Percentiles rank a stretch among this genome's conserved stretches.
Evolutionary conservation across 2,797 vertebrate genomes (phyloP).

Genomic region (Artibeus jamaicensis): DNA sequence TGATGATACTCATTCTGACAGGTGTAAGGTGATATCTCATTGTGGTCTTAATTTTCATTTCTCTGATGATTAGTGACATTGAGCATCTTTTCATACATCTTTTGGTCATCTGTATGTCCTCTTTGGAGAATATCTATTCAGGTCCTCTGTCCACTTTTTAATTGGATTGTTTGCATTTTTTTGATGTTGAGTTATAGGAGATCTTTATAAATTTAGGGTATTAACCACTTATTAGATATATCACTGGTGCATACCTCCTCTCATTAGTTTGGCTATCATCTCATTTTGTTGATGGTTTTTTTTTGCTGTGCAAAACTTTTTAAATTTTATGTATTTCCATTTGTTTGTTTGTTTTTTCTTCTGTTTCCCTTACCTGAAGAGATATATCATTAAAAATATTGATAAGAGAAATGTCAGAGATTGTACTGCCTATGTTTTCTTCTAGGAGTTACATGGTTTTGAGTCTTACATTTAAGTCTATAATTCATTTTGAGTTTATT

Average conservation of each 20-base stretch:
- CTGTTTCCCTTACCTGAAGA: not conserved
- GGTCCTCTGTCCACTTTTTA: not conserved
- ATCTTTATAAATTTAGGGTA: not conserved
- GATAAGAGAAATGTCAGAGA: not conserved
- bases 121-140: not conserved
- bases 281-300: not conserved
- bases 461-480: not conserved
- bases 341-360: not conserved
- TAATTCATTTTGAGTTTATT: not conserved
- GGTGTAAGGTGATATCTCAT: not conserved
- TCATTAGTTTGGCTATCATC: not conserved
- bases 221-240: not conserved
- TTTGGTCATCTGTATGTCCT: not conserved
- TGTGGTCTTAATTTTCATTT: not conserved
- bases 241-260: not conserved
- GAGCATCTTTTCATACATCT: not conserved
- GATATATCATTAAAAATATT: not conserved
- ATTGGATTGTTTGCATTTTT: not conserved
- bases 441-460: not conserved
- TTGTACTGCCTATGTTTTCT: not conserved
- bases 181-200: not conserved
- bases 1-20: not conserved
- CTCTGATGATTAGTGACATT: not conserved
- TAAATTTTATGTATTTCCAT: not conserved
- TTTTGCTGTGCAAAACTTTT: not conserved